A percentile compares a stretch with the other conserved stretches of the same genome.
These are phyloP conservation scores for Resseliella maxima DNA, from an alignment of 2,888 invertebrate species.

Conservation along the genomic window DNA sequence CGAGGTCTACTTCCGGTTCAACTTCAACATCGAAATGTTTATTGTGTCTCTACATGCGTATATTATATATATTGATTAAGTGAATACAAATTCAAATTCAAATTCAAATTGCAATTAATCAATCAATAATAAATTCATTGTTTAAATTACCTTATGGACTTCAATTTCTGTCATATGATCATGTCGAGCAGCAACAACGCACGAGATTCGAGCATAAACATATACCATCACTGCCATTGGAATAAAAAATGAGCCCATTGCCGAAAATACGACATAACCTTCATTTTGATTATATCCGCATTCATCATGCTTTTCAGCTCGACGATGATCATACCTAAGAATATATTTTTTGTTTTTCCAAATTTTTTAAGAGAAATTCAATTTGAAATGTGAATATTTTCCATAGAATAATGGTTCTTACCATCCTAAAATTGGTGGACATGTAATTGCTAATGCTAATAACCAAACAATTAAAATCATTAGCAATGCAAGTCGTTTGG, in stretches of 20 bases:
- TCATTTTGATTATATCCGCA: slow-evolving; percentile 93
- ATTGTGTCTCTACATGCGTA: slow-evolving; percentile 45
- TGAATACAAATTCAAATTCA: too few species aligned
- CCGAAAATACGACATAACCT: slow-evolving; percentile 94
- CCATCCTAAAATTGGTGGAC: slow-evolving; percentile 95
- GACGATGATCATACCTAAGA: slow-evolving; percentile 78
- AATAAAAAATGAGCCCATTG: slow-evolving; percentile 95
- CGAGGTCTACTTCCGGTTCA: slow-evolving; percentile 55
- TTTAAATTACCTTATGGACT: slow-evolving; percentile 58
- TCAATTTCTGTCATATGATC: slow-evolving; percentile 76
- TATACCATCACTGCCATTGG: slow-evolving; percentile 96
- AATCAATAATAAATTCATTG: background rate
- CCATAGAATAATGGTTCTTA: slow-evolving; percentile 66
- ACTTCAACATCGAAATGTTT: slow-evolving; percentile 56
- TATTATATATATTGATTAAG: background rate
- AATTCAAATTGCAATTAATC: too few species aligned
- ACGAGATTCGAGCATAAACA: slow-evolving; percentile 92
- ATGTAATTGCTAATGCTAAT: slow-evolving; percentile 88
- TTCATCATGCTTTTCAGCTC: slow-evolving; percentile 71
- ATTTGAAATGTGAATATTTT: background rate
- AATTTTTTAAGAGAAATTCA: background rate
- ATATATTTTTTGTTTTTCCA: too few species aligned
- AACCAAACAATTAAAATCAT: slow-evolving; percentile 94
- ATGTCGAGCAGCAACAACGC: slow-evolving; percentile 83
- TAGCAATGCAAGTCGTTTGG: slow-evolving; percentile 84